Conservation (phyloP, 2,888 invertebrate genomes). For the Drosophila ochracea region DNA sequence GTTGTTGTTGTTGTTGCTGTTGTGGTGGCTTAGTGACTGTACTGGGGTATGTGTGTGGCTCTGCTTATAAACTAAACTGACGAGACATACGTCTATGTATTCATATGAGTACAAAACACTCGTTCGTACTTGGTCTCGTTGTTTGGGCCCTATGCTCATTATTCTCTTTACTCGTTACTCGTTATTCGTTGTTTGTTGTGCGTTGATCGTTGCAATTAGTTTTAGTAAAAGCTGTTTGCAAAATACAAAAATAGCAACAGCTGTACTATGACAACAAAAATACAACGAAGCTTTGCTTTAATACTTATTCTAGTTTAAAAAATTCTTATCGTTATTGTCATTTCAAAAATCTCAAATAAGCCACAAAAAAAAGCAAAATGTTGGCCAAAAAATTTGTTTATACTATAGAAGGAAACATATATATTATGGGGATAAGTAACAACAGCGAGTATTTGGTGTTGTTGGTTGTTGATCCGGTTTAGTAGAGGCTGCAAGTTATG, state of each 20-base stretch:
- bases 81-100: conserved; percentile 1
- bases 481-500: conserved; percentile 58
- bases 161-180: conserved; percentile 32
- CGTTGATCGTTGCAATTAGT: conserved; percentile 36
- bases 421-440: neutral
- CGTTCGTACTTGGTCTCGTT: conserved; percentile 1
- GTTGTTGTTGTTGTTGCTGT: conserved; percentile 16
- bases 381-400: conserved; percentile 13
- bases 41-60: conserved; percentile 23
- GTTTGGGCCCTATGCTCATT: conserved; percentile 5
- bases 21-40: conserved; percentile 37
- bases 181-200: conserved; percentile 30
- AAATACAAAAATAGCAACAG: conserved; percentile 57
- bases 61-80: conserved; percentile 21
- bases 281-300: conserved; percentile 35
- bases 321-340: conserved; percentile 19
- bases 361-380: conserved; percentile 75
- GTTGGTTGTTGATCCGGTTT: conserved; percentile 24
- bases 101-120: neutral
- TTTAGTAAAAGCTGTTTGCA: conserved; percentile 60
- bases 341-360: conserved; percentile 46
- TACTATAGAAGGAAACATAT: neutral
- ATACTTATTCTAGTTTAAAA: conserved; percentile 42
- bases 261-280: conserved; percentile 33
- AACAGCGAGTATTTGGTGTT: conserved; percentile 32